phyloP scores from a whole-genome alignment of 2,113 vertebrate genomes.

The Trematocara unimaculatum region DNA sequence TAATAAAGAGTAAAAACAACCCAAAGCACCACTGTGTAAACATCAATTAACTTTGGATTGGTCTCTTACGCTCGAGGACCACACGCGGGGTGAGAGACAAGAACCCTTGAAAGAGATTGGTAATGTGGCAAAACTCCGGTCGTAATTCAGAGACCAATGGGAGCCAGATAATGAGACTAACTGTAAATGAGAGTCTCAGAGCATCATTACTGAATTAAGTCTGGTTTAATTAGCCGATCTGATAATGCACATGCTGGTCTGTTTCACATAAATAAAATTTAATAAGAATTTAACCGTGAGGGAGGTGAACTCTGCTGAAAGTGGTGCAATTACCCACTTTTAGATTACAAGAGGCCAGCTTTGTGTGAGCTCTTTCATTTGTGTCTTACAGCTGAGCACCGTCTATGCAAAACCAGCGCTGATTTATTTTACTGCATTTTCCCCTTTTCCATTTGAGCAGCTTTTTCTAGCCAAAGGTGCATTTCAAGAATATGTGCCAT shows the following conservation, averaged over 20 bases:
- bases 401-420: background rate
- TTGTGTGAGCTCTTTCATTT: constrained; percentile 16
- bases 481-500: constrained; percentile 14
- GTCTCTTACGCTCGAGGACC: constrained; percentile 51
- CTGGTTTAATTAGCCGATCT: constrained; percentile 48
- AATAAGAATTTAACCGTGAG: background rate
- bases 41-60: constrained; percentile 59
- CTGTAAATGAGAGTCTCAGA: constrained; percentile 39
- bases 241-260: constrained; percentile 12
- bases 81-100: constrained; percentile 60
- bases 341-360: background rate
- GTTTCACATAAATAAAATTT: constrained; percentile 26
- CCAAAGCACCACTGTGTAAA: constrained; percentile 54
- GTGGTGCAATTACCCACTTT: constrained; percentile 29
- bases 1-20: constrained; percentile 54
- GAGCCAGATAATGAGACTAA: constrained; percentile 56
- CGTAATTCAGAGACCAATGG: constrained; percentile 29
- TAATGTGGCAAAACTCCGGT: constrained; percentile 48
- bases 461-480: constrained; percentile 7
- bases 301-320: constrained; percentile 24
- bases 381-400: constrained; percentile 2
- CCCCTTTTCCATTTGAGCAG: background rate
- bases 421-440: constrained; percentile 17
- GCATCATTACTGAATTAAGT: constrained; percentile 54
- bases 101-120: constrained; percentile 61